Evolutionary conservation across 2,113 vertebrate species (phyloP).

Genomic region (Larimichthys polyactis): DNA sequence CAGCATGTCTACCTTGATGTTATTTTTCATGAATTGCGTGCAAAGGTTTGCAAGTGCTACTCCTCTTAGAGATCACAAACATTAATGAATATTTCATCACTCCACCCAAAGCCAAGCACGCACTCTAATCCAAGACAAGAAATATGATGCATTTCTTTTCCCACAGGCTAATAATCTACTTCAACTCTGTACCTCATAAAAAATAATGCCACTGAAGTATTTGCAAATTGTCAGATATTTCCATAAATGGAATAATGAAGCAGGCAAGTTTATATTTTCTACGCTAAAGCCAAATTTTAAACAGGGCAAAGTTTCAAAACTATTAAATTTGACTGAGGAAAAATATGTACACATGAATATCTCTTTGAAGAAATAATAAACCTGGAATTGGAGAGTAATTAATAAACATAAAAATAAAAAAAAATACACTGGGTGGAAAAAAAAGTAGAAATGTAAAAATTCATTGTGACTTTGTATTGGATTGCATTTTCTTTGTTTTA

Average conservation of each 20-base stretch:
- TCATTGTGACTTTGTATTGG: not conserved
- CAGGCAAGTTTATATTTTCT: conserved; percentile 7
- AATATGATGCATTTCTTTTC: conserved; percentile 87
- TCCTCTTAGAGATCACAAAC: conserved; percentile 87
- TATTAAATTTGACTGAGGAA: not conserved
- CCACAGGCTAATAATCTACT: conserved; percentile 84
- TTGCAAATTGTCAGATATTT: conserved; percentile 37
- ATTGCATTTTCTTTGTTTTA: not conserved
- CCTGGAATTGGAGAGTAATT: not conserved
- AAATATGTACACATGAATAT: not conserved
- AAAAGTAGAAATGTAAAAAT: not conserved
- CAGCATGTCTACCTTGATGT: conserved; percentile 70
- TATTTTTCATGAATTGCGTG: conserved; percentile 73
- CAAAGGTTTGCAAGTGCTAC: conserved; percentile 82
- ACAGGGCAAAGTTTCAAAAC: conserved; percentile 16
- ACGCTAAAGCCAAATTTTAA: not conserved
- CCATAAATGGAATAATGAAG: conserved; percentile 1
- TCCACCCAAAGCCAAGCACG: conserved; percentile 84
- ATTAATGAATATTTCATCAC: conserved; percentile 91
- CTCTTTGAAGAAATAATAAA: not conserved
- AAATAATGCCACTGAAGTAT: conserved; percentile 43
- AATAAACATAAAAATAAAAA: not conserved
- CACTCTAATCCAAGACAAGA: conserved; percentile 87
- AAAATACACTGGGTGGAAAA: not conserved
- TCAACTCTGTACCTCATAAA: conserved; percentile 46